Conservation (phyloP, 2,888 invertebrate genomes). For the Glaucopsyche alexis region DNA sequence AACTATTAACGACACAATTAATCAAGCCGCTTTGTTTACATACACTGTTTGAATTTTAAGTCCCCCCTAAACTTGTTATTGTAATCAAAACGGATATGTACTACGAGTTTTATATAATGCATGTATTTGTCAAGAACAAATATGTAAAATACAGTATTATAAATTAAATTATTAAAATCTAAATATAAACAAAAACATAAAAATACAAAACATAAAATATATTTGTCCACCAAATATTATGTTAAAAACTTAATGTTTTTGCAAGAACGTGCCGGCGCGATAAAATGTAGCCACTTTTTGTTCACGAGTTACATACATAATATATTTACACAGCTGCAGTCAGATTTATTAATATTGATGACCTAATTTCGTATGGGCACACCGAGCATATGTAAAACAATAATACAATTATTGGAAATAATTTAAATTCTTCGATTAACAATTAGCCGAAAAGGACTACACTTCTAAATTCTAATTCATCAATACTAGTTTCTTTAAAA, state of each 20-base stretch:
- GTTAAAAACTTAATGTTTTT: not conserved
- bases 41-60: slow-evolving; percentile 20
- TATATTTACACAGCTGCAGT: slow-evolving; percentile 23
- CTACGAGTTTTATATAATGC: not conserved
- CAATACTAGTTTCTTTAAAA: not conserved
- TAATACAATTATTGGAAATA: not conserved
- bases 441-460: not conserved
- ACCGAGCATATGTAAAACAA: not conserved
- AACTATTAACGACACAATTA: slow-evolving; percentile 45
- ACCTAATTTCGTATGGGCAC: slow-evolving; percentile 22
- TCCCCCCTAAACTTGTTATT: not conserved
- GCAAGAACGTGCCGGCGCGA: not conserved
- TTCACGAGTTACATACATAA: not conserved
- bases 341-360: slow-evolving; percentile 20
- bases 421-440: not conserved
- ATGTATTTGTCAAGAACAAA: not conserved
- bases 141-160: not conserved
- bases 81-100: slow-evolving; percentile 11
- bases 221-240: slow-evolving; percentile 2
- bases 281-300: slow-evolving; percentile 3
- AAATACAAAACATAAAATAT: too few species aligned
- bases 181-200: slow-evolving; percentile 18
- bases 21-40: slow-evolving; percentile 33
- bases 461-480: not conserved
- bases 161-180: not conserved